Conservation (phyloP, 1,140 invertebrate species). For the Thaumetopoea pityocampa region DNA sequence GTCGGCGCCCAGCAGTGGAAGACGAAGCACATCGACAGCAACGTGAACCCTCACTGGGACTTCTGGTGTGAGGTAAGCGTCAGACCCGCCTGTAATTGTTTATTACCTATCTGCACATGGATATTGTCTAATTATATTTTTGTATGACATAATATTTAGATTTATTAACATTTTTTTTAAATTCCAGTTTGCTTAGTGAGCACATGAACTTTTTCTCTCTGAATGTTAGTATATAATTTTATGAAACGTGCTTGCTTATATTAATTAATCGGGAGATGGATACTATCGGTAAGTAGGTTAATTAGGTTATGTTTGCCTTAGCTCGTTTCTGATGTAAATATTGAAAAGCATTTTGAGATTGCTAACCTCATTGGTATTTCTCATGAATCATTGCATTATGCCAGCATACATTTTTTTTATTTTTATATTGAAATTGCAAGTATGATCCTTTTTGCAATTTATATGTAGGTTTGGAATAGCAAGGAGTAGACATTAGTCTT, state of each 20-base stretch:
- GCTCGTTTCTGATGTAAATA: conserved; percentile 27
- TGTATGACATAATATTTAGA: background rate
- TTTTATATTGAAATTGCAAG: too few species aligned
- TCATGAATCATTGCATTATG: too few species aligned
- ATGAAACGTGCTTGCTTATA: conserved; percentile 14
- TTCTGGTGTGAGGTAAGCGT: conserved; percentile 91
- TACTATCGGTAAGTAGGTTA: conserved; percentile 10
- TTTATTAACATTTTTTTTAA: conserved; percentile 5
- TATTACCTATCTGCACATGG: conserved; percentile 4
- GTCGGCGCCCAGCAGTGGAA: conserved; percentile 93
- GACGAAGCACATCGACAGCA: conserved; percentile 93
- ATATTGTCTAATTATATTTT: background rate
- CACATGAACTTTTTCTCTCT: conserved; percentile 1
- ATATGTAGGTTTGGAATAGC: conserved; percentile 3
- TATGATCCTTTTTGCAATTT: too few species aligned
- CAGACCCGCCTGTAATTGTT: background rate
- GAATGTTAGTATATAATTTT: conserved; percentile 11
- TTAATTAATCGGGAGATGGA: conserved; percentile 12
- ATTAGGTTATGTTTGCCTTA: conserved; percentile 1
- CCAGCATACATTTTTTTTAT: too few species aligned
- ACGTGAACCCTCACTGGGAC: conserved; percentile 95
- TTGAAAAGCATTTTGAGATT: background rate
- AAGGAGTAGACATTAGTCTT: too few species aligned
- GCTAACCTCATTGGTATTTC: too few species aligned
- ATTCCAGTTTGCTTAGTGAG: conserved; percentile 8